Conservation (phyloP, 2,888 invertebrate genomes). For the Lasioglossum morio region DNA sequence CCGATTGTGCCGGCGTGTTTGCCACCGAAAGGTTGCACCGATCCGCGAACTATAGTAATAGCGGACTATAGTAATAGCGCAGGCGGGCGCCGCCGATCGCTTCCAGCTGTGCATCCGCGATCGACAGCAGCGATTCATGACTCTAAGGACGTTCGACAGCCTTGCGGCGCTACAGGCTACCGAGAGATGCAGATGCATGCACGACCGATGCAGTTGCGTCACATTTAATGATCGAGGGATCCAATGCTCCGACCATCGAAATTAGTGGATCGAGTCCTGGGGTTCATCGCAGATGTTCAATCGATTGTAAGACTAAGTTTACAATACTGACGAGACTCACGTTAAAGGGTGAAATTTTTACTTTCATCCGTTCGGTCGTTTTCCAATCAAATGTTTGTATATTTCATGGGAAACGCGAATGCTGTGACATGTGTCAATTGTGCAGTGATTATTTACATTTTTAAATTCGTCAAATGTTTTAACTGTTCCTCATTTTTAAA, state of each 20-base stretch:
- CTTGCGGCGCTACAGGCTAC: conserved; percentile 17
- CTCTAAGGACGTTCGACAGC: conserved; percentile 44
- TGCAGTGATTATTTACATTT: not conserved
- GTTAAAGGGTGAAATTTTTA: not conserved
- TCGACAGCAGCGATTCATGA: conserved; percentile 32
- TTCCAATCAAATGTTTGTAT: too few species aligned
- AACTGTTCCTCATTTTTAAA: too few species aligned
- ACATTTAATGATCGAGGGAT: not conserved
- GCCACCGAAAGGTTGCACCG: not conserved
- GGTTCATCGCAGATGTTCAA: not conserved
- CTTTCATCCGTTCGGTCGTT: not conserved
- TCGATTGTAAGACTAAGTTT: too few species aligned
- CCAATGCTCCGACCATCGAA: not conserved
- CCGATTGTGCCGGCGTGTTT: not conserved
- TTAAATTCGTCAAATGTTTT: too few species aligned
- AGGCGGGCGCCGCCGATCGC: conserved; percentile 7
- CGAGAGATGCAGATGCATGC: conserved; percentile 1
- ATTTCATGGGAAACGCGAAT: too few species aligned
- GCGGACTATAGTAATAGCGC: not conserved
- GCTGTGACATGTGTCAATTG: too few species aligned
- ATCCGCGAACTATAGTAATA: conserved; percentile 10
- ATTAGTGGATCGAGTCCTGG: not conserved
- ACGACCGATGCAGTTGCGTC: conserved; percentile 1
- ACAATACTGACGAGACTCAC: too few species aligned
- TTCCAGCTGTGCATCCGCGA: conserved; percentile 25